phyloP scores from a whole-genome alignment of 1,140 invertebrate species.

The Caenorhabditis remanei region DNA sequence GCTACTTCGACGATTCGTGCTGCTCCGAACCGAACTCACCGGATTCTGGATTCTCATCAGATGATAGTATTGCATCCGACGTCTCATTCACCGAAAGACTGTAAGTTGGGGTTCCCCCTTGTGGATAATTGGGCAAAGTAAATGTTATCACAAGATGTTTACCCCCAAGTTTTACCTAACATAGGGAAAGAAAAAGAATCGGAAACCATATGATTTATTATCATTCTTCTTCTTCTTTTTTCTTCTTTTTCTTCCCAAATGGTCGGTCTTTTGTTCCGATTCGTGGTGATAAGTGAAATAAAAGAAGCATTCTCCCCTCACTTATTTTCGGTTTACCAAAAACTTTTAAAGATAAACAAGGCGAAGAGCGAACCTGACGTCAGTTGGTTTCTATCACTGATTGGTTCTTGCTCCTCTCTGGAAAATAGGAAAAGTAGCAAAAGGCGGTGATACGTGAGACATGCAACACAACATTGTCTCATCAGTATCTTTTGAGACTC shows the following conservation, averaged over 20 bases:
- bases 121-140: not conserved
- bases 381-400: not conserved
- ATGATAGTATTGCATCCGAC: conserved; percentile 43
- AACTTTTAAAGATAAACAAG: conserved; percentile 52
- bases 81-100: conserved; percentile 30
- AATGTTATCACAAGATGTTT: not conserved
- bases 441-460: conserved; percentile 39
- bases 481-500: not conserved
- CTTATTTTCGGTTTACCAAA: not conserved
- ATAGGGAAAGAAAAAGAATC: conserved; percentile 1
- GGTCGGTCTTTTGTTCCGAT: not conserved
- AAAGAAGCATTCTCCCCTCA: not conserved
- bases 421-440: not conserved
- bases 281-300: not conserved
- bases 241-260: not conserved
- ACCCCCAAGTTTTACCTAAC: conserved; percentile 4
- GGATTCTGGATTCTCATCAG: conserved; percentile 47
- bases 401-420: not conserved
- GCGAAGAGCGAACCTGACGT: not conserved
- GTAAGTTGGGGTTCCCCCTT: not conserved
- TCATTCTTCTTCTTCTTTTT: not conserved
- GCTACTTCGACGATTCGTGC: conserved; percentile 33
- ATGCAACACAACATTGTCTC: conserved; percentile 16
- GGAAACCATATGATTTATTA: conserved; percentile 42
- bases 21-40: conserved; percentile 30